These are phyloP conservation scores for Ctenopoma kingsleyae DNA, from an alignment of 2,797 vertebrate genomes.

Conservation along the genomic window DNA sequence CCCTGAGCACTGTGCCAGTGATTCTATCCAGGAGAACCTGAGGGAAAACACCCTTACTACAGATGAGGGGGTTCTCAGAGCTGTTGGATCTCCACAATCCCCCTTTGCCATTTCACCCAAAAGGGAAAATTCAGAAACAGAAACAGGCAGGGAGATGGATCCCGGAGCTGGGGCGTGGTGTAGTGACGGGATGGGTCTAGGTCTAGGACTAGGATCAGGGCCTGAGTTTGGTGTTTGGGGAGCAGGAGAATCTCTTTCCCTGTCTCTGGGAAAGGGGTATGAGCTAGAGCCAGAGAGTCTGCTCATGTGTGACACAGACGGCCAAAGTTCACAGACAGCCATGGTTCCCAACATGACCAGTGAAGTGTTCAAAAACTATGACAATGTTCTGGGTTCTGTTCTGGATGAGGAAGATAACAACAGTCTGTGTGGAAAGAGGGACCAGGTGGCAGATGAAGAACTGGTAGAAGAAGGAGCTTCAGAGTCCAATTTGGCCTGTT, in stretches of 20 bases:
- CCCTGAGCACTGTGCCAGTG: conserved; percentile 76
- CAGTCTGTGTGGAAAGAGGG: conserved; percentile 67
- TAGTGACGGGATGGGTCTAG: conserved; percentile 57
- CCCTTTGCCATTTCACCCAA: conserved; percentile 87
- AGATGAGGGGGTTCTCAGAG: conserved; percentile 77
- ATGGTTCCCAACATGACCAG: conserved; percentile 66
- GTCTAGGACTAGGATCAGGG: conserved; percentile 57
- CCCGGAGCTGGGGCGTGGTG: conserved; percentile 69
- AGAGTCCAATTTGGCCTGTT: conserved; percentile 80
- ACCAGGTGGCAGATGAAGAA: conserved; percentile 70
- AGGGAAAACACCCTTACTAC: conserved; percentile 81
- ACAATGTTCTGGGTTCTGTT: conserved; percentile 67
- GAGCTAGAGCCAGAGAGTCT: conserved; percentile 82
- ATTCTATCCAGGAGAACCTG: conserved; percentile 86
- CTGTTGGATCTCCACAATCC: conserved; percentile 80
- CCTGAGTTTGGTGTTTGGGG: conserved; percentile 75
- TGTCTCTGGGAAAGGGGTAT: conserved; percentile 77
- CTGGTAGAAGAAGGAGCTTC: conserved; percentile 54
- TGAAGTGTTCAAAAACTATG: conserved; percentile 56
- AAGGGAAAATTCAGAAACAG: conserved; percentile 87
- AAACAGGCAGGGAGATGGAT: conserved; percentile 55
- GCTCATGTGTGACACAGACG: conserved; percentile 79
- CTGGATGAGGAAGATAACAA: conserved; percentile 82
- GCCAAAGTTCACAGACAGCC: conserved; percentile 65
- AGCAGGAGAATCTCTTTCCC: conserved; percentile 75